phyloP scores from a whole-genome alignment of 2,888 invertebrate genomes.

The Byasa hedistus region DNA sequence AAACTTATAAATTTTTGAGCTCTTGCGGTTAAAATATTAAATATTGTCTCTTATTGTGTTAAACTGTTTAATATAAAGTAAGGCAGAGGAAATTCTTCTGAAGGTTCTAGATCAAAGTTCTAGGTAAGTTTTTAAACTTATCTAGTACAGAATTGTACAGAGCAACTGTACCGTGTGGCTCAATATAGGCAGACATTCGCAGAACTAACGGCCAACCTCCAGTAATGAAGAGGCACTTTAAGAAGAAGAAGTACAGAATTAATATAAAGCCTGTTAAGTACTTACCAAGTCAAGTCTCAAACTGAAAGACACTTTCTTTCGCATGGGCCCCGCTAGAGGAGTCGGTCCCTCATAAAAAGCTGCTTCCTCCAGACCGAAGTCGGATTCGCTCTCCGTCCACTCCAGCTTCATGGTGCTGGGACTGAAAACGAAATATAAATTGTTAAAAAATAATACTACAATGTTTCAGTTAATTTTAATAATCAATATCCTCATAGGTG shows the following conservation, averaged over 20 bases:
- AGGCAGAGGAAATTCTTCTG: too few species aligned
- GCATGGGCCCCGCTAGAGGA: constrained; percentile 60
- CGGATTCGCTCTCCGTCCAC: constrained; percentile 80
- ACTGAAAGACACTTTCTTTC: constrained; percentile 75
- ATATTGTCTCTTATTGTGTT: too few species aligned
- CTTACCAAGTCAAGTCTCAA: constrained; percentile 71
- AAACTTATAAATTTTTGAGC: too few species aligned
- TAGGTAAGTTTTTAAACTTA: neutral
- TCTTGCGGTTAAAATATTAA: too few species aligned
- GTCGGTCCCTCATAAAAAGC: constrained; percentile 85
- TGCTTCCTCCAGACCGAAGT: constrained; percentile 84
- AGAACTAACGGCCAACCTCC: too few species aligned
- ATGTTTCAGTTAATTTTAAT: neutral
- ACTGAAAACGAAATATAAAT: constrained; percentile 46
- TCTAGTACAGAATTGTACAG: neutral
- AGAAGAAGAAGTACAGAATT: too few species aligned
- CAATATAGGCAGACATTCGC: too few species aligned
- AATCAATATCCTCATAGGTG: neutral
- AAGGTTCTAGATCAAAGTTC: too few species aligned
- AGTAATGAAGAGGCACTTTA: too few species aligned
- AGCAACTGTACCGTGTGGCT: too few species aligned
- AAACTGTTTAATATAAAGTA: too few species aligned
- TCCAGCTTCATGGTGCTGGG: constrained; percentile 83
- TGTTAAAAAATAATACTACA: neutral
- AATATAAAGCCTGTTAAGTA: too few species aligned